Conservation (phyloP, 2,113 vertebrate species). For the Apodemus speciosus region DNA sequence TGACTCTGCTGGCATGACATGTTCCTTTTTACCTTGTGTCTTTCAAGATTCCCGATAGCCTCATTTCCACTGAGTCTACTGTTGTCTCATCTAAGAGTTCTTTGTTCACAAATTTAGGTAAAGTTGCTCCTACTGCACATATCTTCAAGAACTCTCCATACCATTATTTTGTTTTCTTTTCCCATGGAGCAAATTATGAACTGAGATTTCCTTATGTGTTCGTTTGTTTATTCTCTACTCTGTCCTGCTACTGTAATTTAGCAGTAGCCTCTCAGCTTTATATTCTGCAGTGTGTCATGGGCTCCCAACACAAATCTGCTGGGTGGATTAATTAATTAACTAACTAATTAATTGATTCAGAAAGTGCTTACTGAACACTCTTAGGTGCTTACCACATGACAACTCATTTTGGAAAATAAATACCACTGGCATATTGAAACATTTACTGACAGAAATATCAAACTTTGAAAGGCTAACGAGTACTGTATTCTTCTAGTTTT, state of each 20-base stretch:
- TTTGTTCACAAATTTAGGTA: conserved; percentile 4
- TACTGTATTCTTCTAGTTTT: not conserved
- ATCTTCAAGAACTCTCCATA: not conserved
- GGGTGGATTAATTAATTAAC: not conserved
- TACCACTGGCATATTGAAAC: not conserved
- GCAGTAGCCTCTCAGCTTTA: not conserved
- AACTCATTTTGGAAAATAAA: not conserved
- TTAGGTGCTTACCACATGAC: not conserved
- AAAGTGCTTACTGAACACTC: not conserved
- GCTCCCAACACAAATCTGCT: not conserved
- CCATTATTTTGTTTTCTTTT: conserved; percentile 45
- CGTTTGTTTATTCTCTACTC: conserved; percentile 10
- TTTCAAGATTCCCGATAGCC: not conserved
- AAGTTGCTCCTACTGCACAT: not conserved
- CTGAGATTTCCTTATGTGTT: not conserved
- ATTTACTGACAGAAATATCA: conserved; percentile 4
- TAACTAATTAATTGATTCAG: not conserved
- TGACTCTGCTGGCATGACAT: not conserved
- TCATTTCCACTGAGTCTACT: not conserved
- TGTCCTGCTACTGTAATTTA: not conserved
- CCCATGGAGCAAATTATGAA: conserved; percentile 9
- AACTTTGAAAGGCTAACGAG: not conserved
- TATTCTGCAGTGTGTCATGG: not conserved
- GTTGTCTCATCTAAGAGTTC: conserved; percentile 16
- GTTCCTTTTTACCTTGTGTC: not conserved